Evolutionary conservation across 53 echinoderm and acorn worm species (phyloP), one percentile per base, ranked within the genome.

Genomic region (Temnopleurus reevesii): DNA sequence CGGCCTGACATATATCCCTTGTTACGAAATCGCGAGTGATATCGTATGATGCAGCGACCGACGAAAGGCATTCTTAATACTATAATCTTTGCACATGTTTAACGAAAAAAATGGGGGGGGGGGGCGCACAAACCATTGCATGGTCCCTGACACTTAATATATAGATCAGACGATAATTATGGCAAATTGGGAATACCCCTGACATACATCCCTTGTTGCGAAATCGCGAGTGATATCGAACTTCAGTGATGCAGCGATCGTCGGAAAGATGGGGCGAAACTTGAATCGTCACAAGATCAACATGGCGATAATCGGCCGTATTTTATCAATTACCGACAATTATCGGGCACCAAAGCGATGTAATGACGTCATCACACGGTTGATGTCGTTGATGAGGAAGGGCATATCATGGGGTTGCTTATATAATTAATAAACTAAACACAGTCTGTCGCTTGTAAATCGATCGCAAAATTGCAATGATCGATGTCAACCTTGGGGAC

Each of bases 361-460:
- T 41, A 41, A 41, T 71, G 71, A 71, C 71, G 71, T 71, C 71
- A 71, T 41, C 5, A n/a, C 5, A 21, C 41, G 4, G 21, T 13
- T 21, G 36, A 66, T 41, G 41, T 66, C 18, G 41, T n/a, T 66
- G 41, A 66, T 38, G 5, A 38, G 21, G 38, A 36, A 66, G 71
- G 71, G n/a, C 38, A 66, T 66, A 66, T 66, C 71, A 71, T 38
- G 43, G 71, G n/a, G 21, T 38, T 41, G 71, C 41, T 71, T 71
- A 71, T n/a, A n/a, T n/a, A n/a, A n/a, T 41, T 71, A 71, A 41
- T 71, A 71, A 71, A 41, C 71, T 41, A 71, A 71, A 71, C n/a
- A 71, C 19, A 38, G 71, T 71, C 71, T 38, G 71, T 21, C 71
- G 71, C 71, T 71, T 41, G 23, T 41, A 43, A 17, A 71, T 71